phyloP scores from a whole-genome alignment of 2,113 vertebrate species.

The Odocoileus virginianus region DNA sequence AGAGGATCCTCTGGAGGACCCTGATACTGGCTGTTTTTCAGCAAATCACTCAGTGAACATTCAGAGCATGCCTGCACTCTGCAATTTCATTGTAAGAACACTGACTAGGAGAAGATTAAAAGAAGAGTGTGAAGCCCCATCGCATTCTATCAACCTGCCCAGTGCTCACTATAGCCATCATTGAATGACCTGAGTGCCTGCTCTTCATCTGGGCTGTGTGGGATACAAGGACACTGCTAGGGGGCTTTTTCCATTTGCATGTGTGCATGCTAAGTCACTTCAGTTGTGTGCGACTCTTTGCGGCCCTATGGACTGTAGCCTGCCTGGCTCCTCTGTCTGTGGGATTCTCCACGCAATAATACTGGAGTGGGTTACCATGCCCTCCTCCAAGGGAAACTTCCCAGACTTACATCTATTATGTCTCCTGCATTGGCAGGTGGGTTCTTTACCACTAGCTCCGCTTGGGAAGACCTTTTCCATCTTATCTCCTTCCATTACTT shows the following conservation, averaged over 20 bases:
- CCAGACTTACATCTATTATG: not conserved
- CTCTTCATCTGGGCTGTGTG: not conserved
- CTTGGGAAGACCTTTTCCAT: not conserved
- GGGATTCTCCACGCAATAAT: not conserved
- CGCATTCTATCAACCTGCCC: not conserved
- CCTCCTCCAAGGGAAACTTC: not conserved
- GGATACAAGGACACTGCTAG: not conserved
- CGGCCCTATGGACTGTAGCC: not conserved
- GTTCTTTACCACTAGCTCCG: not conserved
- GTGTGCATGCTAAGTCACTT: not conserved
- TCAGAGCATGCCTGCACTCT: not conserved
- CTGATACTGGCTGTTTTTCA: not conserved
- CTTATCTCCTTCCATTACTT: not conserved
- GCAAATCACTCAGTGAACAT: not conserved
- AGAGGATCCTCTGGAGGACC: not conserved
- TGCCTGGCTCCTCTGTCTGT: not conserved
- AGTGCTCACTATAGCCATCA: not conserved
- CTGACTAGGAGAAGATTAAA: not conserved
- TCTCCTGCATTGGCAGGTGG: not conserved
- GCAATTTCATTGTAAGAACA: not conserved
- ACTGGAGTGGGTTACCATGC: not conserved
- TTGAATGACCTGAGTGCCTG: too few relatives aligned
- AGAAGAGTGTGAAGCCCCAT: not conserved
- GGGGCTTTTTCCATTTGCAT: fast-evolving
- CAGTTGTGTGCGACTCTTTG: not conserved